Evolutionary conservation across 2,113 vertebrate species (phyloP), one percentile per base, ranked within the genome.

Genomic region (Oreochromis tanganicae): DNA sequence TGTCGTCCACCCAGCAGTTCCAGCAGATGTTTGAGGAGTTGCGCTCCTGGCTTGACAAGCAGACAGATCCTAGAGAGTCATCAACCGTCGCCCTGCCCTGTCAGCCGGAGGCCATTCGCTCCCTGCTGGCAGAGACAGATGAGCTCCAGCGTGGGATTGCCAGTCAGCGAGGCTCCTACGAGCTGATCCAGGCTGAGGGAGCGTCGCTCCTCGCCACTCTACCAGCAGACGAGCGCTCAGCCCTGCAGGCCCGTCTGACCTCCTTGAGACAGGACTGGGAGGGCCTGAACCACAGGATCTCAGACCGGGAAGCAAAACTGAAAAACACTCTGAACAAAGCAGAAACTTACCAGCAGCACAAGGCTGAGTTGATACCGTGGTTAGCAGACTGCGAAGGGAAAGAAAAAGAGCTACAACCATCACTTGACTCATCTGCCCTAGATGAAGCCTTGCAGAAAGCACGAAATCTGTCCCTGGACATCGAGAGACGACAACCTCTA

Each of bases 21-120:
- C 98, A 99, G 94, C 98, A 99, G 94, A 99, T 98, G 98, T 99
- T 99, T 83, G 97, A 98, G 91, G 99, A 99, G 88, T 93, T 99
- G 87, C 97, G 97, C 89, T 95, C 96, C 57, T 99, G 99, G 99
- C 96, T 99, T 4, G 97, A 99, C 90, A 93, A 96, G 82, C 97
- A 96, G 92, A 90, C 95, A 17, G 96, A 97, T 85, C 96, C 59
- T 68, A 86, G 88, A 75, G 92, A 93, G 5, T 96, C 95, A 56
- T 94, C 84, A 94, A 54, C 93, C 29, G 94, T 95, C 87, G 57
- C 97, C 0, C 91, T 99, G 73, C 99, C 99, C 81, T 98, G 98
- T 83, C 97, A 96, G 88, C 96, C 98, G 4, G 97, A 96, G 41
- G 95, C 88, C 63, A 82, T 99, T n/a, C 97, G 96, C 85, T 92